A percentile compares a stretch with the other conserved stretches of the same genome.
These are phyloP conservation scores for Clavelina lepadiformis DNA, from an alignment of 23 tunicate genomes.

Conservation along the genomic window DNA sequence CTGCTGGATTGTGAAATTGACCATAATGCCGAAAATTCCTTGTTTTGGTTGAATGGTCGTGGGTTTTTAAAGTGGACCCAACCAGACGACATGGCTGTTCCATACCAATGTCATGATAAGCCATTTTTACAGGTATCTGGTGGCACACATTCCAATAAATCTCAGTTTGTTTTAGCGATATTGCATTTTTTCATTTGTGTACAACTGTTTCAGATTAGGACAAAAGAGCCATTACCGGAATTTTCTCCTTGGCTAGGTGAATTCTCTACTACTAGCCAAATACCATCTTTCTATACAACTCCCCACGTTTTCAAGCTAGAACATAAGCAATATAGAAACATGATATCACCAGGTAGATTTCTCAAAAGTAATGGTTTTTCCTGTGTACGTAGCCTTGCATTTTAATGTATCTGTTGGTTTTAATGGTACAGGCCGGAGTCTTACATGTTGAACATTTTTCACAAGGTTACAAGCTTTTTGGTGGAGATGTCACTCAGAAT, in stretches of 20 bases:
- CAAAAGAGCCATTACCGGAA: conserved; percentile 29
- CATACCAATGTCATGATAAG: conserved; percentile 61
- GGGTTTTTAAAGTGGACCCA: conserved; percentile 59
- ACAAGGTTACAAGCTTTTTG: conserved; percentile 46
- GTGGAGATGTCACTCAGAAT: conserved; percentile 50
- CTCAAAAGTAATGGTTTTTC: neutral
- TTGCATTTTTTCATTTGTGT: neutral
- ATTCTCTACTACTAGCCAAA: conserved; percentile 35
- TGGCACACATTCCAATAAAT: no score
- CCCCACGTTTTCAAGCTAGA: conserved; percentile 42
- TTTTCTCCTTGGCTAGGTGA: conserved; percentile 46
- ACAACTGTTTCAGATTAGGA: conserved; percentile 33
- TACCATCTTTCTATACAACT: conserved; percentile 43
- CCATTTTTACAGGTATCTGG: conserved; percentile 78
- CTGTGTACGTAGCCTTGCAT: neutral
- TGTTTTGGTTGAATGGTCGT: conserved; percentile 84
- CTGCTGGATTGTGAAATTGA: conserved; percentile 39
- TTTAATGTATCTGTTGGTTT: neutral
- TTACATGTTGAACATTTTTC: no score
- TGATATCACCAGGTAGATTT: conserved; percentile 55
- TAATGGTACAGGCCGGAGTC: neutral
- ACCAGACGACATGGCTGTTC: conserved; percentile 45
- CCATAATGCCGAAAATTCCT: conserved; percentile 50
- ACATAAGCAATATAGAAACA: conserved; percentile 34
- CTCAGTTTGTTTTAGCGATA: no score